Base-by-base conservation (phyloP, 2,797 vertebrate species). In the Pseudopleuronectes americanus region DNA sequence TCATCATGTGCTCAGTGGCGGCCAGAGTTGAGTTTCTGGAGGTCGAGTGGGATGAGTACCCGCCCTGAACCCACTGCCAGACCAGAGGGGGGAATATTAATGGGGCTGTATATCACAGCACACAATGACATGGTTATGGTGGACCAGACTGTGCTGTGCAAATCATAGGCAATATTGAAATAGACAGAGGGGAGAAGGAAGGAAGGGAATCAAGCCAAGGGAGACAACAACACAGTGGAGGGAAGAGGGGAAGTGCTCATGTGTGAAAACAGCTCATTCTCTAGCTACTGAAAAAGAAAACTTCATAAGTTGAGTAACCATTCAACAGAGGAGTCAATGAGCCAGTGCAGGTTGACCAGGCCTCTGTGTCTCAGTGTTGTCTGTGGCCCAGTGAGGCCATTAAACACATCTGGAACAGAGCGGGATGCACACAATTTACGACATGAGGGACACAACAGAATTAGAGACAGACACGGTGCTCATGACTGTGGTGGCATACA, bases 391-490 rank as follows among this genome's bases (percentile, higher is more conserved):
- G 74, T 89, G 85, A 83, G 72, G 74, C 82, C 7, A 14, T 89
- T 85, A 88, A 88, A 74, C 86, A 89, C 89, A 93, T 93, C 92
- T 92, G 91, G 89, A 87, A 55, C 0, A 17, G 72, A 89, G 77
- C 76, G 77, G 71, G 75, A 83, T 69, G 70, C 79, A 71, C 77
- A 68, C 45, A 66, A 79, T 93, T 91, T 92, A 92, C 69, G 83
- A 88, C 80, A 64, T 67, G 19, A 74, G 79, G 78, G 85, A 86
- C 71, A 64, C 63, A 67, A 53, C 59, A 71, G 75, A 64, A 71
- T 28, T 36, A 55, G 68, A n/a, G 4, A 57, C 59, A 57, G 53
- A 61, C 28, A 65, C 24, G 45, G 49, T 5, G 26, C 28, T 62
- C 10, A 48, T 0, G 53, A 28, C 9, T 31, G 52, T 61, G 64